Evolutionary conservation across 1,140 invertebrate genomes (phyloP), one percentile per base, ranked within the genome.

Genomic region (Procambarus virginalis): DNA sequence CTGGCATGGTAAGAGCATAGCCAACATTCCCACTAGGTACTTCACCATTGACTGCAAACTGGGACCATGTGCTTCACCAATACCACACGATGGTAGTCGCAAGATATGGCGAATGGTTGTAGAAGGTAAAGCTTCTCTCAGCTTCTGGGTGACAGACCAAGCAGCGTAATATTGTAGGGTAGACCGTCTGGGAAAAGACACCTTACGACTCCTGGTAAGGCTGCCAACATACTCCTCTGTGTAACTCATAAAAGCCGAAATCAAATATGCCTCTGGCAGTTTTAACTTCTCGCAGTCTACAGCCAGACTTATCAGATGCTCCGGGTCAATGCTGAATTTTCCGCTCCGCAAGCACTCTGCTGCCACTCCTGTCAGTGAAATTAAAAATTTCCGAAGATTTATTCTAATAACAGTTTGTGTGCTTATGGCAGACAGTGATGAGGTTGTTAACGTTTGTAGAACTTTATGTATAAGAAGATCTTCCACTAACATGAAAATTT

Each of bases 171-270:
- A 89, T 17, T 78, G 81, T 2, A 89, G 48, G n/a, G 75, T 89
- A 20, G 82, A 84, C 6, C 45, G 70, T 20, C 82, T 70, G 12
- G 88, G 81, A 51, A 89, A 89, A 45, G 82, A 79, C 45, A 89
- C 88, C 3, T 64, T 77, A 1, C 75, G 17, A 45, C 60, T 22
- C 58, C 14, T 68, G 2, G 12, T 22, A 12, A 89, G 5, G 9
- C 22, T 68, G 10, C 12, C 34, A 22, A 46, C 76, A 34, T 45
- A 3, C 12, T 89, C 81, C 0, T 83, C 48, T 34, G 82, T 64
- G 73, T 84, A 84, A 46, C 79, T 89, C 14, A 89, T 12, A 68
- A 89, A 89, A n/a, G 82, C 81, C 8, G 88, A 89, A n/a, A 89
- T 89, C 34, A 89, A 45, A 34, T 80, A 81, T 10, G 68, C 76